Base-by-base conservation (phyloP, 2,113 vertebrate species). In the Limanda limanda region DNA sequence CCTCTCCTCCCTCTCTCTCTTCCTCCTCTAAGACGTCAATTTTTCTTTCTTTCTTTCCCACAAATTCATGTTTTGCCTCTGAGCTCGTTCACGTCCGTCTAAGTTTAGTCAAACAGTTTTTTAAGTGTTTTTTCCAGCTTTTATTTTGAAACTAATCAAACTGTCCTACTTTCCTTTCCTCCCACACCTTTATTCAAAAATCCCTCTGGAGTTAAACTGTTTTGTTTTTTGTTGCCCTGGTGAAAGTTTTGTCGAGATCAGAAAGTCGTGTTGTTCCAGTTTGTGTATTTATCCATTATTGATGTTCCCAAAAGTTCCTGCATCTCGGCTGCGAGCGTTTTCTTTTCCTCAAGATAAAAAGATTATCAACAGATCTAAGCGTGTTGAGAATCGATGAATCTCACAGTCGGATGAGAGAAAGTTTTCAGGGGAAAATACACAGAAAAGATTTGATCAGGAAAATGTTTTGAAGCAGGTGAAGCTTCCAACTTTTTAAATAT, bases 361-460 rank as follows among this genome's bases (percentile, higher is more conserved):
- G 87, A 92, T 90, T 87, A 90, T 81, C 74, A 71, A 71, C 79
- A 89, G 86, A 85, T 84, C 77, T 76, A 61, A 13, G 3, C 61
- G 52, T 67, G 74, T 64, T 84, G 68, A 21, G 25, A 45, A 84
- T 92, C 84, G 27, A 90, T 90, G n/a, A 17, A 70, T 86, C 89
- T 87, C 86, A 86, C 79, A 83, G 83, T 78, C 76, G 68, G 77
- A 86, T 59, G 78, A 24, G 68, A 73, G 71, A 42, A 59, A 9
- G 31, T 64, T 76, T 80, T 48, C 25, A 48, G 55, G 61, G 35
- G 35, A n/a, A 72, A 58, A 76, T 54, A 40, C 23, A 69, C 52
- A n/a, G 9, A 15, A 57, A 72, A 67, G 59, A 73, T 31, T 31
- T 31, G 27, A 31, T 31, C 27, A 31, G 27, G 5, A 31, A 31